phyloP scores from a whole-genome alignment of 2,797 vertebrate species.

The Labeo calbasu region DNA sequence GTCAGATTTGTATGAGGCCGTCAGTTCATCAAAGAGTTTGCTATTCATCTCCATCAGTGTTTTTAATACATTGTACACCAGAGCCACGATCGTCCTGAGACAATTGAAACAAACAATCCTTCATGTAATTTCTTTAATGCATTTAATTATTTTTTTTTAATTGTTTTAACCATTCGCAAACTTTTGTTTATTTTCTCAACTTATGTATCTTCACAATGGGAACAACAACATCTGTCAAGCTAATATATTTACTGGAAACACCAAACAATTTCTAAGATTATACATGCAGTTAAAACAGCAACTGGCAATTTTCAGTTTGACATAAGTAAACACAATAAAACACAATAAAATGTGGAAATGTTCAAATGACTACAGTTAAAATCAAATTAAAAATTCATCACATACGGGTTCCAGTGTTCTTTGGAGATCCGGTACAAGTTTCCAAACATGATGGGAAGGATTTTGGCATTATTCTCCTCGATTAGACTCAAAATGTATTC shows the following conservation, averaged over 20 bases:
- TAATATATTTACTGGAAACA: too few species aligned
- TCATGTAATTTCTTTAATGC: not conserved
- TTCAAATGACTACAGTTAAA: not conserved
- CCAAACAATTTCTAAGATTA: not conserved
- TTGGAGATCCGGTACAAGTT: conserved; percentile 98
- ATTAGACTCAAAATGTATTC: conserved; percentile 99
- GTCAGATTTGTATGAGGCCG: conserved; percentile 94
- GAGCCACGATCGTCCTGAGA: conserved; percentile 91
- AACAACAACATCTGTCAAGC: too few species aligned
- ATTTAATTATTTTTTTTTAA: not conserved
- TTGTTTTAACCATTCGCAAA: not conserved
- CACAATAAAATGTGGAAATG: not conserved
- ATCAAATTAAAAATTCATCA: conserved; percentile 55
- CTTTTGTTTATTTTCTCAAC: too few species aligned
- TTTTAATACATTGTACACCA: conserved; percentile 97
- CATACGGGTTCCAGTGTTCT: conserved; percentile 99
- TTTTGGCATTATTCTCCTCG: conserved; percentile 94
- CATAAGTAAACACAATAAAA: too few species aligned
- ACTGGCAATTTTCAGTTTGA: not conserved
- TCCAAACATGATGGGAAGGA: conserved; percentile 97
- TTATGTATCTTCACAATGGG: too few species aligned
- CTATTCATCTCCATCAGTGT: conserved; percentile 98
- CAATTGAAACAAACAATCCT: not conserved
- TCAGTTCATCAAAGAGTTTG: conserved; percentile 94
- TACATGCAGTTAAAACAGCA: not conserved